Conservation (phyloP, 1,140 invertebrate genomes). For the Caenorhabditis tropicalis region DNA sequence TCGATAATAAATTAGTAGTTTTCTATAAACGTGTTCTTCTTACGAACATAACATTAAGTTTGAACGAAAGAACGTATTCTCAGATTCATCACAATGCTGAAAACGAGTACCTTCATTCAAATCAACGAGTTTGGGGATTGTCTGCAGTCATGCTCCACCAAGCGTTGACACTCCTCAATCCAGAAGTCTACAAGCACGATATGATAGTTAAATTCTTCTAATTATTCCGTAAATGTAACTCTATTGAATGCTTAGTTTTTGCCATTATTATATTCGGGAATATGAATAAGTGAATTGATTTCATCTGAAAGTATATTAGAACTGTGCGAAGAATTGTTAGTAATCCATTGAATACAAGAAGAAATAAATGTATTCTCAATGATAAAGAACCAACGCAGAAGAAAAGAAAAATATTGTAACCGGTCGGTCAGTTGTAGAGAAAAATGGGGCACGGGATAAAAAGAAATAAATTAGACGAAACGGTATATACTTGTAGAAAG, state of each 20-base stretch:
- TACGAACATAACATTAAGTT: too few relatives aligned
- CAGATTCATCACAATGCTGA: neutral
- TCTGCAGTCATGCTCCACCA: slow-evolving; percentile 11
- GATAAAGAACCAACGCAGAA: neutral
- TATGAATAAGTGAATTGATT: too few relatives aligned
- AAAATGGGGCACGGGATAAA: neutral
- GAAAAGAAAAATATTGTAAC: neutral
- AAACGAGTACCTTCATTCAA: neutral
- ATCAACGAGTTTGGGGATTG: slow-evolving; percentile 8
- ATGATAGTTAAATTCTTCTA: slow-evolving; percentile 25
- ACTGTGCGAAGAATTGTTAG: too few relatives aligned
- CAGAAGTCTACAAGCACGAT: neutral
- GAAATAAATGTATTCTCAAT: neutral
- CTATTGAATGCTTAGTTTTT: neutral
- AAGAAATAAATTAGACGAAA: slow-evolving; percentile 20
- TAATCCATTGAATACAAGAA: neutral
- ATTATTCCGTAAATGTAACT: neutral
- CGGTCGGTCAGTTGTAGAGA: neutral
- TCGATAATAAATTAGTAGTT: too few relatives aligned
- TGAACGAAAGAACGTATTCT: too few relatives aligned
- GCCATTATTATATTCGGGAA: too few relatives aligned
- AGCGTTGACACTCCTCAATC: neutral
- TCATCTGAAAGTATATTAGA: too few relatives aligned
- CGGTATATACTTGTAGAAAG: neutral
- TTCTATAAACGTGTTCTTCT: too few relatives aligned